Evolutionary conservation across 1,140 invertebrate species (phyloP), one percentile per base, ranked within the genome.

Genomic region (Linepithema humile): DNA sequence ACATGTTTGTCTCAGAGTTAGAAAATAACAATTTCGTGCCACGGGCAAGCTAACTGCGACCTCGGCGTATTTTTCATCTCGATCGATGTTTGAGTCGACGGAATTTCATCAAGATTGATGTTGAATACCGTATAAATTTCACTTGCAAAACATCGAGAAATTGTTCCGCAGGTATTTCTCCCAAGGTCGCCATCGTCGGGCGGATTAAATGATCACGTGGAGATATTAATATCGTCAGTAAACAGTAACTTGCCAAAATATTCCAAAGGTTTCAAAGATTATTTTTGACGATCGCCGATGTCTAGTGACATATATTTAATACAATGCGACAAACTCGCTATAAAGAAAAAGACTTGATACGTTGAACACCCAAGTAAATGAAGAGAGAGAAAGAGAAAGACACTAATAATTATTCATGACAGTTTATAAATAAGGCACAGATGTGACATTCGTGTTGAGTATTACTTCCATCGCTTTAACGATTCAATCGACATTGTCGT

Each of bases 181-280:
- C 35, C 74, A 77, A 77, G 74, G 60, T 26, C 26, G 48, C 48
- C n/a, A 35, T 29, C 23, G 23, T 55, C 43, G 43, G 38, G 29
- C 50, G 29, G 45, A 78, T 78, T 67, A 78, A 69, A 78, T 40
- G 35, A 40, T 69, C 45, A 55, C 75, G 62, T 69, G 62, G 38
- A 53, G 62, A 78, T 69, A 78, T 78, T 78, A 78, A 78, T 69
- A 67, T 78, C 62, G 9, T 55, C 29, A 50, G 64, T 70, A 69
- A 80, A 75, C 40, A 75, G 50, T 62, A 64, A 75, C 57, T 48
- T 40, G 75, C 75, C 75, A 80, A 80, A 80, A 70, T 70, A 17
- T 53, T 67, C 23, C 35, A 23, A 40, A 69, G 7, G 17, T 53
- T 67, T 17, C 35, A 23, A 40, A 69, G 7, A 55, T 80, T 70